phyloP scores from a whole-genome alignment of 2,888 invertebrate species.

The Agrypnus murinus region DNA sequence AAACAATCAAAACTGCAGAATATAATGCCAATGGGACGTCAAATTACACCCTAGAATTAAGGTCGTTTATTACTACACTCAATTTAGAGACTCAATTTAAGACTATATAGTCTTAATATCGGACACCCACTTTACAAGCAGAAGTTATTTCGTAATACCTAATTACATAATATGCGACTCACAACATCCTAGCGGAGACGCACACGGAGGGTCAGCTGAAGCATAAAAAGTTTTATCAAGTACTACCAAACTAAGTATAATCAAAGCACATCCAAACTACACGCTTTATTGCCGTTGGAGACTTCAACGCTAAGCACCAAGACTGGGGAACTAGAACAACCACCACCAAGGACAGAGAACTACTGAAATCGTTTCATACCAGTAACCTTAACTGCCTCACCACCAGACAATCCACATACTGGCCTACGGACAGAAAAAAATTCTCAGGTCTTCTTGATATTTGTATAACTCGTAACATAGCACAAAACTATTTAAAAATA shows the following conservation, averaged over 20 bases:
- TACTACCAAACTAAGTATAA: too few species aligned
- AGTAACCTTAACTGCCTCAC: neutral
- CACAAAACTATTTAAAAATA: neutral
- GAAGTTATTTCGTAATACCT: neutral
- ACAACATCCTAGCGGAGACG: too few species aligned
- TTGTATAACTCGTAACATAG: neutral
- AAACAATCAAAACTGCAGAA: conserved; percentile 1
- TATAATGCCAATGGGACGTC: conserved; percentile 18
- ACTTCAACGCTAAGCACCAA: too few species aligned
- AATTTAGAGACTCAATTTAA: too few species aligned
- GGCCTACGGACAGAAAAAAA: conserved; percentile 3
- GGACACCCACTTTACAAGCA: neutral
- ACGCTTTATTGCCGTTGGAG: conserved; percentile 50
- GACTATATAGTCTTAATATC: neutral
- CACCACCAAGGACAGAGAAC: neutral
- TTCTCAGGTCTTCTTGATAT: neutral
- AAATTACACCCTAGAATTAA: conserved; percentile 4
- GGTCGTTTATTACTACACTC: neutral
- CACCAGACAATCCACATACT: neutral
- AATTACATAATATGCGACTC: too few species aligned
- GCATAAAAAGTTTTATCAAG: neutral
- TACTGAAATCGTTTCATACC: neutral
- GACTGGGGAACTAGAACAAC: conserved; percentile 36
- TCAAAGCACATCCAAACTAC: conserved; percentile 42
- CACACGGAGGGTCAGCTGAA: conserved; percentile 2